phyloP scores from a whole-genome alignment of 2,797 vertebrate genomes.

The Pangasius mekongensis region DNA sequence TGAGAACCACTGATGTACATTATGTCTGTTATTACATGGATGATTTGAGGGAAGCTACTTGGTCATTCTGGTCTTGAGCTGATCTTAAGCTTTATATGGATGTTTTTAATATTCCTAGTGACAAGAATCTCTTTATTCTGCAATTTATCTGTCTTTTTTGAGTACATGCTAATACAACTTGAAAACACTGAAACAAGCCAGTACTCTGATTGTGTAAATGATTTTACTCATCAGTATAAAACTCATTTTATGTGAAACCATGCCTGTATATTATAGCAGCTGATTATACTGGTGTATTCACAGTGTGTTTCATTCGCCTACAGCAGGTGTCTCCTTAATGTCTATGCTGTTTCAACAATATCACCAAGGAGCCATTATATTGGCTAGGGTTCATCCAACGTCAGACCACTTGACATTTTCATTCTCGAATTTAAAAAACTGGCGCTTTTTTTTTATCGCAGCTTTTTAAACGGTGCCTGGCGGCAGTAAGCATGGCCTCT shows the following conservation, averaged over 20 bases:
- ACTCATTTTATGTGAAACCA: not conserved
- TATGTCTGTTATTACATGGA: not conserved
- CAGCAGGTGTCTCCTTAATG: constrained; percentile 46
- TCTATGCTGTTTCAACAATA: constrained; percentile 31
- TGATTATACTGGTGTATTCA: not conserved
- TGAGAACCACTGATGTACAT: not conserved
- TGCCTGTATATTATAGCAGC: not conserved
- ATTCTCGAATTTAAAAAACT: constrained; percentile 52
- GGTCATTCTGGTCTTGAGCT: not conserved
- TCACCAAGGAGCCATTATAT: constrained; percentile 49
- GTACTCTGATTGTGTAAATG: not conserved
- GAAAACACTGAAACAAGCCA: not conserved
- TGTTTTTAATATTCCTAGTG: not conserved
- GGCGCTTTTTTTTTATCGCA: constrained; percentile 48
- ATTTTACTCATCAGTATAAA: not conserved
- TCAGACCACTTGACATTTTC: constrained; percentile 54
- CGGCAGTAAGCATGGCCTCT: constrained; percentile 3
- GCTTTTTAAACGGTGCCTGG: constrained; percentile 31
- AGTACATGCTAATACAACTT: not conserved
- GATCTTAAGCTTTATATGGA: not conserved
- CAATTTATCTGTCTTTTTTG: not conserved
- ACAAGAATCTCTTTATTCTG: not conserved
- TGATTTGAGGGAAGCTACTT: not conserved
- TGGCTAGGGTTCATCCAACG: constrained; percentile 53
- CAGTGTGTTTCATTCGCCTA: constrained; percentile 1